These are phyloP conservation scores for Chiloscyllium plagiosum DNA, from an alignment of 2,113 vertebrate species.

Conservation along the genomic window DNA sequence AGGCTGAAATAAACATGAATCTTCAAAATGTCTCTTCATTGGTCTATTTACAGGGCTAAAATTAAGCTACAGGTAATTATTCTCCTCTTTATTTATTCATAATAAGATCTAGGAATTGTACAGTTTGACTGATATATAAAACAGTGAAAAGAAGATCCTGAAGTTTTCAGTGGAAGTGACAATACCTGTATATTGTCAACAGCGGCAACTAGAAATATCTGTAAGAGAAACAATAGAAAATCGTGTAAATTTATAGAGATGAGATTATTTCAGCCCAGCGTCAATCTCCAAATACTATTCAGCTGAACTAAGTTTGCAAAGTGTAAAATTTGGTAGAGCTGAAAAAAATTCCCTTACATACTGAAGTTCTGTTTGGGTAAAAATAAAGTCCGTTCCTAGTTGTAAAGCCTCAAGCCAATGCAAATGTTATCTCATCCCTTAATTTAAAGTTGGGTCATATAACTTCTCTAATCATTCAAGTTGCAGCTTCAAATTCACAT, in stretches of 20 bases:
- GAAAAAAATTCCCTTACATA: not conserved
- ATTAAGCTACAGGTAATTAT: not conserved
- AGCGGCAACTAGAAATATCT: not conserved
- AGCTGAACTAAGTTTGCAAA: not conserved
- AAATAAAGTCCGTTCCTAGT: not conserved
- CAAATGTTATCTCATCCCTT: not conserved
- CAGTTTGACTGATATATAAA: not conserved
- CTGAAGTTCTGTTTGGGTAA: not conserved
- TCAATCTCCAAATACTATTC: not conserved
- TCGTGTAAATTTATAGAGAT: not conserved
- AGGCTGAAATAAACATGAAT: not conserved
- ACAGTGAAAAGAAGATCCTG: not conserved
- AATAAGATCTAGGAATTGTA: not conserved
- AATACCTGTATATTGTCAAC: not conserved
- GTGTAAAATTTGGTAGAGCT: not conserved
- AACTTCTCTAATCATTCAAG: not conserved
- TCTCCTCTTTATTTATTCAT: not conserved
- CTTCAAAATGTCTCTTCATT: not conserved
- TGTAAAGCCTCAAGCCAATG: not conserved
- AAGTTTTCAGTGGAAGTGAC: not conserved
- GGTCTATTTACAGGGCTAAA: not conserved
- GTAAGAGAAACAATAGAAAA: not conserved
- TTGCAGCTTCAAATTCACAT: not conserved
- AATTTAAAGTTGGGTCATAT: not conserved
- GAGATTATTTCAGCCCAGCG: not conserved